Evolutionary conservation across 2,113 vertebrate species (phyloP).

Genomic region (Barnardius zonarius): DNA sequence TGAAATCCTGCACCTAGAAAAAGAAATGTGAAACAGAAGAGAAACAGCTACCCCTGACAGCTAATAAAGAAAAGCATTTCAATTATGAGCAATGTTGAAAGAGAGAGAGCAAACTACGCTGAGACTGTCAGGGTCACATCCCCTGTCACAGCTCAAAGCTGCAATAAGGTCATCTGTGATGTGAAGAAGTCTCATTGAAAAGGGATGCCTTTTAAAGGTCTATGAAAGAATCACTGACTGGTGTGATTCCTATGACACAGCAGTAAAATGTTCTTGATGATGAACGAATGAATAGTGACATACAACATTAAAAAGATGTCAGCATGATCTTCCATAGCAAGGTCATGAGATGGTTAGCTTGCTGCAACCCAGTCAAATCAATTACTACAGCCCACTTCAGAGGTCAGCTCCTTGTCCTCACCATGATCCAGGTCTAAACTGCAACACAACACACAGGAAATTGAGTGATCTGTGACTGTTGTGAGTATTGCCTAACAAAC

Average conservation of each 20-base stretch:
- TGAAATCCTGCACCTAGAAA: background rate
- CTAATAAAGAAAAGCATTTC: background rate
- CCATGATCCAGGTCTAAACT: background rate
- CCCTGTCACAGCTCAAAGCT: background rate
- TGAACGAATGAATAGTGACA: background rate
- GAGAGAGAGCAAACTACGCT: background rate
- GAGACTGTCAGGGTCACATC: background rate
- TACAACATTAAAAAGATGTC: background rate
- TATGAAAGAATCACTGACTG: background rate
- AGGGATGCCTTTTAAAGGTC: background rate
- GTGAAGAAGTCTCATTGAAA: background rate
- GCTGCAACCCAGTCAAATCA: background rate
- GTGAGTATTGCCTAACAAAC: background rate
- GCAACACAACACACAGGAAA: accelerated
- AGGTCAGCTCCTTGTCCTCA: background rate
- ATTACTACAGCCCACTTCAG: background rate
- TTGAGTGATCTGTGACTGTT: background rate
- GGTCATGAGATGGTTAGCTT: background rate
- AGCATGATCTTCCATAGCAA: background rate
- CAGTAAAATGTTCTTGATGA: background rate
- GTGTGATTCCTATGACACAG: background rate
- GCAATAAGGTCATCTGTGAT: background rate
- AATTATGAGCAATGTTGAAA: background rate
- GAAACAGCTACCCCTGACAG: background rate
- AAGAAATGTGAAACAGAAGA: background rate